phyloP scores from a whole-genome alignment of 2,888 invertebrate species.

The Pollenia griseotomentosa region DNA sequence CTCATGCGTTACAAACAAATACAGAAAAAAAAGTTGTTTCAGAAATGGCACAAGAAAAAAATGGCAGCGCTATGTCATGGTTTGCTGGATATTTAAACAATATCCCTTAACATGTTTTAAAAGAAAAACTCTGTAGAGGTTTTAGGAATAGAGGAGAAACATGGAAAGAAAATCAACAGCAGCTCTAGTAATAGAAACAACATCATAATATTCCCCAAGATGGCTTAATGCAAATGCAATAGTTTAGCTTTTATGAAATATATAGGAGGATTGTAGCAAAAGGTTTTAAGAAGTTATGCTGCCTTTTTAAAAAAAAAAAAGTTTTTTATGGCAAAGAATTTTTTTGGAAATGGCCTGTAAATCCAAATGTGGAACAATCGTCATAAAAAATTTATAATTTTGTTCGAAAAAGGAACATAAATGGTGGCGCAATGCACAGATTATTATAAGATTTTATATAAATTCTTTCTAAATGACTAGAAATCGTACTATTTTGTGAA shows the following conservation, averaged over 20 bases:
- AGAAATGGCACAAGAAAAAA: conserved; percentile 8
- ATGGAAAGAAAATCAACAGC: conserved; percentile 7
- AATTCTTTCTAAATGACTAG: too few relatives aligned
- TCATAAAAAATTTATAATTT: too few relatives aligned
- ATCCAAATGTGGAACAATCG: too few relatives aligned
- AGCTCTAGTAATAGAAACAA: conserved; percentile 11
- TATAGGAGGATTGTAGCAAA: background rate
- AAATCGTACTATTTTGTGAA: too few relatives aligned
- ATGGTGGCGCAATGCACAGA: too few relatives aligned
- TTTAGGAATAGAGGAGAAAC: conserved; percentile 16
- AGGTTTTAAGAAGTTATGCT: background rate
- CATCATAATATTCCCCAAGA: conserved; percentile 51
- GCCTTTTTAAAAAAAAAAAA: too few relatives aligned
- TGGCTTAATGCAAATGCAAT: conserved; percentile 69
- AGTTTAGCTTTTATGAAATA: conserved; percentile 24
- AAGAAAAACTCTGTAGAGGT: conserved; percentile 55
- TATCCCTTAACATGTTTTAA: conserved; percentile 66
- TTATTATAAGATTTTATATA: too few relatives aligned
- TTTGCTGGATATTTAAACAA: conserved; percentile 69
- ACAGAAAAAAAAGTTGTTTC: conserved; percentile 31
- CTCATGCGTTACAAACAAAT: conserved; percentile 62
- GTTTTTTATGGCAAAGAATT: background rate
- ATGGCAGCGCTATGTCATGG: conserved; percentile 58
- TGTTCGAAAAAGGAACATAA: too few relatives aligned
- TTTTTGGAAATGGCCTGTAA: too few relatives aligned